Conservation (phyloP, 2,888 invertebrate species). For the Mimas tiliae region DNA sequence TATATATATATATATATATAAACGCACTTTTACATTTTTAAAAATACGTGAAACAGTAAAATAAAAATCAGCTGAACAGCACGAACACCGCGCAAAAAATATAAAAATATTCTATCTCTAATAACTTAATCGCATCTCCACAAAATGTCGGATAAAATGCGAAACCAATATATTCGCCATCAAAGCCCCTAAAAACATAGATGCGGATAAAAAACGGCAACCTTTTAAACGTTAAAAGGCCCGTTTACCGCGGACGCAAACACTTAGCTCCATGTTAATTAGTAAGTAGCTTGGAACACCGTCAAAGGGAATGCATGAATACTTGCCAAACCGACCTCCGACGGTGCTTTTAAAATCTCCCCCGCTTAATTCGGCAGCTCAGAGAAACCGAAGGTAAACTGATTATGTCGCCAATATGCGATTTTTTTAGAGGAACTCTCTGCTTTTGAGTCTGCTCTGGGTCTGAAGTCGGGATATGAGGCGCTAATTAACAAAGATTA, state of each 20-base stretch:
- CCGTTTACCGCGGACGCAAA: constrained; percentile 84
- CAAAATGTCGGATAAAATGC: constrained; percentile 71
- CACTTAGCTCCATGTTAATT: constrained; percentile 83
- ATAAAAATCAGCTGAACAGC: background rate
- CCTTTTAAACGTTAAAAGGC: constrained; percentile 83
- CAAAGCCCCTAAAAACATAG: constrained; percentile 77
- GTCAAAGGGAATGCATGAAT: constrained; percentile 85
- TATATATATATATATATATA: too few relatives aligned
- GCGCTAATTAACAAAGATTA: constrained; percentile 17
- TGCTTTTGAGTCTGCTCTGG: constrained; percentile 45
- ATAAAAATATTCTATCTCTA: constrained; percentile 53
- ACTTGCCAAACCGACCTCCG: constrained; percentile 75
- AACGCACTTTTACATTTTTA: too few relatives aligned
- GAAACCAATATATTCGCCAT: constrained; percentile 73
- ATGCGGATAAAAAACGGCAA: constrained; percentile 64
- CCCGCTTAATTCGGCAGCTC: constrained; percentile 73
- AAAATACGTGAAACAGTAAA: background rate
- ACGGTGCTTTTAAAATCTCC: constrained; percentile 80
- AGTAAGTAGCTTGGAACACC: constrained; percentile 80
- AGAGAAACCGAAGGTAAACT: constrained; percentile 80
- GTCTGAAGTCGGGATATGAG: background rate
- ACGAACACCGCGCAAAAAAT: constrained; percentile 35
- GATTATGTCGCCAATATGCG: constrained; percentile 78
- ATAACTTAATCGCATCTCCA: constrained; percentile 66
- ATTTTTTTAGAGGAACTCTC: constrained; percentile 65